Base-by-base conservation (phyloP, 2,888 invertebrate genomes). In the Drosophila atripex region DNA sequence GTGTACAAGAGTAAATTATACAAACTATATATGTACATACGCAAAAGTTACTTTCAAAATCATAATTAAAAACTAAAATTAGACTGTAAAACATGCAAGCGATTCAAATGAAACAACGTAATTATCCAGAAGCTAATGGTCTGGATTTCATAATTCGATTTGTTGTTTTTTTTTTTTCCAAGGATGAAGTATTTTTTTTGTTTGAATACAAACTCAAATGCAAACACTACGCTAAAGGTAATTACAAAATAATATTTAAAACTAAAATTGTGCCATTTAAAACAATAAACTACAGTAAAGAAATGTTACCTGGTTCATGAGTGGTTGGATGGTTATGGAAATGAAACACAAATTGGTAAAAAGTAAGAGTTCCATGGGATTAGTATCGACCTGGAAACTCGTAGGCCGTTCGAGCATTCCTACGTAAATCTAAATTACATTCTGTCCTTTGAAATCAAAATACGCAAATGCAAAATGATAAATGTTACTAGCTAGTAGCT, bases 21-120 rank as follows among this genome's bases (percentile, higher is more conserved):
- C 68, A 75, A 80, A 75, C 80, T 82, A 82, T 68, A 73, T 73
- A 73, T 66, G 51, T 80, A 86, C 86, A 80, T 82, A 83, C 80
- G 80, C 80, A 73, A 86, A 84, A 63, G 50, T 86, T 86, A 86
- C 83, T 86, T 69, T 75, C 39, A 71, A 86, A 80, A 83, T 83
- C 75, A 80, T 63, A 83, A 73, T 72, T 80, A 82, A 52, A 52
- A 61, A 72, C 41, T 70, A 65, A 72, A 86, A 79, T 50, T 80
- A 69, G 63, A 61, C 66, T 84, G 72, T 35, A 74, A 80, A 78
- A 70, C 80, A 82, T 82, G 82, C 82, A 82, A 66, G 83, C 77
- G 77, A 75, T 35, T 64, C 45, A 64, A 63, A 64, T 64, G 45
- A 51, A 43, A 64, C 32, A 63, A 64, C 64, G 47, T 47, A 65